Evolutionary conservation across 2,888 invertebrate genomes (phyloP).

Genomic region (Hydraecia micacea): DNA sequence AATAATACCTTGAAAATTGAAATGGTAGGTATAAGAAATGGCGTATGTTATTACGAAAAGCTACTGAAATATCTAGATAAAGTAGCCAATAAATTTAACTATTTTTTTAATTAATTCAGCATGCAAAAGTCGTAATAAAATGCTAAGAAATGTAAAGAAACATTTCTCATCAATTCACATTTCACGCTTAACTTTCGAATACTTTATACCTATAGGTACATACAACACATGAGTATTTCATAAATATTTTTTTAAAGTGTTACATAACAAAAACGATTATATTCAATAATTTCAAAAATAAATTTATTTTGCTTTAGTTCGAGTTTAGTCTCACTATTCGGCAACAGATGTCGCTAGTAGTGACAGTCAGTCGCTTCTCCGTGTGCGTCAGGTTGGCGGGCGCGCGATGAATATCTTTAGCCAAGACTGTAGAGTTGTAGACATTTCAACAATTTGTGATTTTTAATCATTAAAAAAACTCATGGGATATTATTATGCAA

Average conservation of each 20-base stretch:
- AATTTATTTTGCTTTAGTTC: background rate
- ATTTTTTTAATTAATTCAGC: background rate
- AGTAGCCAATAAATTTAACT: background rate
- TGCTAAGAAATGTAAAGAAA: too few species aligned
- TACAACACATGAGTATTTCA: background rate
- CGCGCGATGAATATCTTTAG: background rate
- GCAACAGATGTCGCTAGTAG: constrained; percentile 78
- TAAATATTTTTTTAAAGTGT: background rate
- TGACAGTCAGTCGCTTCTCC: constrained; percentile 5
- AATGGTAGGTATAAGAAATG: background rate
- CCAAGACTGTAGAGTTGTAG: background rate
- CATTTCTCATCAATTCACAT: too few species aligned
- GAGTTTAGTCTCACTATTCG: constrained; percentile 68
- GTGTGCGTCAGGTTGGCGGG: background rate
- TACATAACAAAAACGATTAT: background rate
- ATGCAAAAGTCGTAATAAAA: background rate
- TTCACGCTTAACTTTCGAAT: background rate
- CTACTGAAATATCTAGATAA: background rate
- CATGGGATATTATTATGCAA: background rate
- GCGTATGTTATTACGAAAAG: background rate
- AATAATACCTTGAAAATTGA: background rate
- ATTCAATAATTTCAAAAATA: background rate
- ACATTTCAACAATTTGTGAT: background rate
- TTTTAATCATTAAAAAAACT: background rate
- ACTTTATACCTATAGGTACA: background rate